A percentile compares a stretch with the other conserved stretches of the same genome.
phyloP scores from a whole-genome alignment of 1,140 invertebrate species.

The Panonychus citri region DNA sequence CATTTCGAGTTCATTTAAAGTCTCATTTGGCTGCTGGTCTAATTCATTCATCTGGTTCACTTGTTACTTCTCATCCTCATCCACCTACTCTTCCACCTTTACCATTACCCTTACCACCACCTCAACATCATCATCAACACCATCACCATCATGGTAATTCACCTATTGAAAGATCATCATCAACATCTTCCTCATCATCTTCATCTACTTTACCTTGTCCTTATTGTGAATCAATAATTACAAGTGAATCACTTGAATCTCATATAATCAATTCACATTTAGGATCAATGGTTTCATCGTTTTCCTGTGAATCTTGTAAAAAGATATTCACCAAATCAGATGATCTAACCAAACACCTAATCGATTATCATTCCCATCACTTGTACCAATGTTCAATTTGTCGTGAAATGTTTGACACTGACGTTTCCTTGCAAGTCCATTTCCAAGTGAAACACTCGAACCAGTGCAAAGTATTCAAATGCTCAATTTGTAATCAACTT shows the following conservation, averaged over 20 bases:
- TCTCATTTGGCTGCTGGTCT: no score
- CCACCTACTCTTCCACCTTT: no score
- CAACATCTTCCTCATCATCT: no score
- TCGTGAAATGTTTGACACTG: conserved; percentile 68
- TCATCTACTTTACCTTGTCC: no score
- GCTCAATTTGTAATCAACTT: conserved; percentile 42
- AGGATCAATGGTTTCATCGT: conserved; percentile 47
- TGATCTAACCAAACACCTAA: conserved; percentile 58
- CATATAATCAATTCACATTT: conserved; percentile 48
- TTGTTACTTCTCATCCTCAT: no score
- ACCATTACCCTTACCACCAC: no score
- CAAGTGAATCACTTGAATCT: conserved; percentile 39
- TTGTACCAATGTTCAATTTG: conserved; percentile 65
- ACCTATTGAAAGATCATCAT: no score
- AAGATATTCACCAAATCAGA: conserved; percentile 58
- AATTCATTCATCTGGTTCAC: no score
- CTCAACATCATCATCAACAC: no score
- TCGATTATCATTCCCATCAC: conserved; percentile 63
- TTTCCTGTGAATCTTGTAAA: conserved; percentile 55
- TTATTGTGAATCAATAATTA: conserved; percentile 48
- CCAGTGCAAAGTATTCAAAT: conserved; percentile 54
- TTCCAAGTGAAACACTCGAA: conserved; percentile 56
- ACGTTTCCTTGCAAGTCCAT: conserved; percentile 50
- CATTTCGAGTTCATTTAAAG: conserved; percentile 61
- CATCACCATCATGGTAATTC: no score